Base-by-base conservation (phyloP, 2,113 vertebrate species). In the Laterallus jamaicensis region DNA sequence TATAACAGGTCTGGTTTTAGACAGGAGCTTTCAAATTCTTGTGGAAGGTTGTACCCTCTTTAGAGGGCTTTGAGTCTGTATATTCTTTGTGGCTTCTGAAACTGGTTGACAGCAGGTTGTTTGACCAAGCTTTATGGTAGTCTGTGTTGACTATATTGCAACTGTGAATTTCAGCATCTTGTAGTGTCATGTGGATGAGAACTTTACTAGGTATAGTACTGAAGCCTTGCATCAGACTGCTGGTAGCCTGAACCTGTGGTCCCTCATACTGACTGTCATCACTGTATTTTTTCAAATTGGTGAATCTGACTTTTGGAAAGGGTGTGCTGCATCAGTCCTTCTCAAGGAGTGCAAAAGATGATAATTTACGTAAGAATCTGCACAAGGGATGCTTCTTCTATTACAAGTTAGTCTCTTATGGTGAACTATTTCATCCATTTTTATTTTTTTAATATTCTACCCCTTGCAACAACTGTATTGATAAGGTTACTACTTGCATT, bases 151-250 rank as follows among this genome's bases (percentile, higher is more conserved):
- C 17, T 79, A 5, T 66, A 82, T 62, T 86, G 28, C 47, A 88
- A 62, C 24, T 15, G 71, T 31, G 40, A 68, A 56, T 83, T 93
- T 78, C 56, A 47, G 6, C 7, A 7, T 90, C 8, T 47, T 47
- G 10, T 35, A 66, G 22, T 5, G 6, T 37, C 35, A 49, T 0
- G 0, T 37, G 63, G 10, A 22, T 80, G 44, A 58, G 26, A 68
- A 22, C 8, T 9, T 87, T 90, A 15, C 50, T 40, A 40, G 62
- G 40, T 40, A 47, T 22, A 26, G 5, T 58, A 39, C 15, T 4
- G 6, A 50, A 86, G 14, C 35, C 26, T 82, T 28, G 2, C 63
- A 16, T 40, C 15, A 28, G 22, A 18, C 42, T 82, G 54, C 15
- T 54, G 4, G 32, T 32, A 78, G 35, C 26, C 24, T 31, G 59